Evolutionary conservation across 2,888 invertebrate species (phyloP).

Genomic region (Myopa tessellatipennis): DNA sequence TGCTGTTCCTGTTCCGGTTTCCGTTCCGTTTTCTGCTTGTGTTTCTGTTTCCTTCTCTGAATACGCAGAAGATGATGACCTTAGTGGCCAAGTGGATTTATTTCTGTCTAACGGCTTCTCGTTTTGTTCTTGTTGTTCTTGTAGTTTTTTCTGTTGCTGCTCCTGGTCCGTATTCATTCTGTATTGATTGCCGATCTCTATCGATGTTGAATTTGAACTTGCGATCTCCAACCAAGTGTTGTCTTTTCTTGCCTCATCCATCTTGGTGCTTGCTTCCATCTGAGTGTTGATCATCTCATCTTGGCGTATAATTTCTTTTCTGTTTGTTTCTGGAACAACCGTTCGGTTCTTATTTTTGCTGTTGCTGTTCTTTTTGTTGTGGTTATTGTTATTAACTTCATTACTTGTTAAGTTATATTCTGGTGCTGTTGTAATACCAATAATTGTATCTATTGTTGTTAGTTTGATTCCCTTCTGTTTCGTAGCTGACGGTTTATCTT

Average conservation of each 20-base stretch:
- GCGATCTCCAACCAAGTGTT: conserved; percentile 12
- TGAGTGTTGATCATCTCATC: background rate
- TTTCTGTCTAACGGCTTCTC: conserved; percentile 4
- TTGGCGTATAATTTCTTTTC: background rate
- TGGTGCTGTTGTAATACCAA: too few relatives aligned
- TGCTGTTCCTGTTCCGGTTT: background rate
- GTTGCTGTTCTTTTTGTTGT: too few relatives aligned
- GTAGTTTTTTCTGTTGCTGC: background rate
- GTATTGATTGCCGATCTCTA: background rate
- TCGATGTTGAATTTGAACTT: conserved; percentile 3
- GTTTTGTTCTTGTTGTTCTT: background rate
- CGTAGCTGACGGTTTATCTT: background rate
- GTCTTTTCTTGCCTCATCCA: background rate
- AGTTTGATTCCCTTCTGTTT: background rate
- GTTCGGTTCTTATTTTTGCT: background rate
- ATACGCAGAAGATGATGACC: background rate
- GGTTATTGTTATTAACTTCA: background rate
- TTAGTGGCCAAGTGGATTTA: conserved; percentile 29
- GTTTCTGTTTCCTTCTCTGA: background rate
- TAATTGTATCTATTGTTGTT: background rate
- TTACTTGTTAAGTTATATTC: background rate
- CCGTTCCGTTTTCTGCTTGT: background rate
- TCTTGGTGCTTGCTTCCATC: background rate
- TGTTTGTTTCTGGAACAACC: background rate
- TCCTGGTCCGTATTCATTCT: background rate